Percentiles rank a stretch among this genome's conserved stretches.
Conservation (phyloP, 2,888 invertebrate species). For the Monopis laevigella region DNA sequence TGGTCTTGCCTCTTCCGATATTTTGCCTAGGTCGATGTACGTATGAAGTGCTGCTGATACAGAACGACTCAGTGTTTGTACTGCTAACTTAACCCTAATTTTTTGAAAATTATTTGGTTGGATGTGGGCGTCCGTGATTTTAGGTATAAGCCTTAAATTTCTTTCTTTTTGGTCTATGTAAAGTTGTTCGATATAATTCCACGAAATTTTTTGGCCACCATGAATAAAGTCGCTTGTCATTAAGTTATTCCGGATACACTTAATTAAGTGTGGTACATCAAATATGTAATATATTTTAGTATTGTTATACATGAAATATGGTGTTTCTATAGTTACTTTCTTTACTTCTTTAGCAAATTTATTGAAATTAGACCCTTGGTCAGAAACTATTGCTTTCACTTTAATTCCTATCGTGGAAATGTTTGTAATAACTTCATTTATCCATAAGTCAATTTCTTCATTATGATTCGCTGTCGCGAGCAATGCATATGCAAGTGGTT, state of each 20-base stretch:
- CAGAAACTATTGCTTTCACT: constrained; percentile 22
- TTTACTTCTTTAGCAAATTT: constrained; percentile 21
- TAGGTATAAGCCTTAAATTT: constrained; percentile 19
- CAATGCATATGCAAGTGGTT: constrained; percentile 22
- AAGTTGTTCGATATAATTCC: constrained; percentile 19
- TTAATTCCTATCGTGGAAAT: constrained; percentile 20
- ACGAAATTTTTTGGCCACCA: constrained; percentile 18
- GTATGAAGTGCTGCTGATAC: constrained; percentile 16
- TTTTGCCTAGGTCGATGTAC: constrained; percentile 11
- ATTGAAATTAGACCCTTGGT: constrained; percentile 23
- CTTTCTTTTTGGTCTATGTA: constrained; percentile 17
- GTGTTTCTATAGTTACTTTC: constrained; percentile 19
- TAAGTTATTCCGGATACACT: constrained; percentile 17
- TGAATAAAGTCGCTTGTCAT: constrained; percentile 2
- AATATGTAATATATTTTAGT: constrained; percentile 19
- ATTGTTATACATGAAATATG: constrained; percentile 18
- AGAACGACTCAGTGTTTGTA: constrained; percentile 14
- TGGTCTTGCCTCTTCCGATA: constrained; percentile 17
- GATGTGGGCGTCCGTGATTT: constrained; percentile 21
- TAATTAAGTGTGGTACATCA: constrained; percentile 17
- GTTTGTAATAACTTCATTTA: constrained; percentile 21
- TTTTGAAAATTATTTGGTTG: constrained; percentile 21
- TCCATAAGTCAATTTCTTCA: constrained; percentile 20
- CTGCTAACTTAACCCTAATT: constrained; percentile 17
- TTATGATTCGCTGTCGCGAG: constrained; percentile 19